Conservation (phyloP, 2,888 invertebrate genomes). For the Leucoptera coffeella region DNA sequence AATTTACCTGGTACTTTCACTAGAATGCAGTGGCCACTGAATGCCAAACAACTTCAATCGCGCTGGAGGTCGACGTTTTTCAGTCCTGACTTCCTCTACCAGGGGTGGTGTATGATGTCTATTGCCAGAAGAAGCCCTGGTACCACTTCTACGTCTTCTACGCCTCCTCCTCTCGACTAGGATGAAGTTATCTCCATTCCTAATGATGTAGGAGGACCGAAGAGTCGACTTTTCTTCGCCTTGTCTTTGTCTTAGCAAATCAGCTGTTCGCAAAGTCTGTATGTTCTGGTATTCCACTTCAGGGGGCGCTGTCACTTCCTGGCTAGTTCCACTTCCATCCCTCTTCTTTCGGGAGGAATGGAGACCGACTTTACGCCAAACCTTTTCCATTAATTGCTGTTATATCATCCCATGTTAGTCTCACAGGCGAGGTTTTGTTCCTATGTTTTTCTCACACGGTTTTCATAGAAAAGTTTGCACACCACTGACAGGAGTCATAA, state of each 20-base stretch:
- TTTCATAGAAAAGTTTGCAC: too few species aligned
- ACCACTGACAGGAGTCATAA: too few species aligned
- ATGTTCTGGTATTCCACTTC: constrained; percentile 48
- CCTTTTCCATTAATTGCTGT: constrained; percentile 50
- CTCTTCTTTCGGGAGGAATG: constrained; percentile 53
- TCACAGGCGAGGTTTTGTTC: too few species aligned
- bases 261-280: constrained; percentile 45
- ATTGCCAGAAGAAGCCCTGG: constrained; percentile 37
- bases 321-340: constrained; percentile 48
- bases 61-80: constrained; percentile 41
- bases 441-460: too few species aligned
- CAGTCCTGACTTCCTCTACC: constrained; percentile 31
- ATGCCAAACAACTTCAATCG: constrained; percentile 45
- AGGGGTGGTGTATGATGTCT: constrained; percentile 42
- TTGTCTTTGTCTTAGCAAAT: constrained; percentile 42
- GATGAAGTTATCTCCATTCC: constrained; percentile 47
- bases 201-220: constrained; percentile 43
- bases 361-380: constrained; percentile 52
- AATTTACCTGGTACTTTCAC: constrained; percentile 33
- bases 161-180: constrained; percentile 41
- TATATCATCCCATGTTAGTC: constrained; percentile 46
- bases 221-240: constrained; percentile 45
- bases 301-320: constrained; percentile 29
- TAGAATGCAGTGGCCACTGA: constrained; percentile 48
- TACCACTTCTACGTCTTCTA: constrained; percentile 37